phyloP scores from a whole-genome alignment of 37 sponge, comb jelly and placozoan species.

The Oopsacas minuta region DNA sequence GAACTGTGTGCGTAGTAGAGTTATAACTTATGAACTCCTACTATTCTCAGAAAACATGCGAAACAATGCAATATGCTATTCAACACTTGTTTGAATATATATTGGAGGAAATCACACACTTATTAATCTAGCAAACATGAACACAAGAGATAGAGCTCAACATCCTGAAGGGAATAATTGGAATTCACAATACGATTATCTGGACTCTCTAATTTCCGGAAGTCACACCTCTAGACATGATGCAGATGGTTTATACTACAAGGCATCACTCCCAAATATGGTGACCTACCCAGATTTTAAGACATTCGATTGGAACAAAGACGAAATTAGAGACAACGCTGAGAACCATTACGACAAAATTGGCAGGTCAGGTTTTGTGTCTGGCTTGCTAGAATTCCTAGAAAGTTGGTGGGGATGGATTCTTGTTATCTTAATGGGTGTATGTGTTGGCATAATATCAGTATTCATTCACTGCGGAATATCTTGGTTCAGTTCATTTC shows the following conservation, averaged over 20 bases:
- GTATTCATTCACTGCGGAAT: not conserved
- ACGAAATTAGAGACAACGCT: conserved; percentile 47
- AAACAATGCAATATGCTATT: not conserved
- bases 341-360: conserved; percentile 35
- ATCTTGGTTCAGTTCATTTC: not conserved
- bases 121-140: not conserved
- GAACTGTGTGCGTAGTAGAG: not conserved
- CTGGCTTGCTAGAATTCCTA: conserved; percentile 30
- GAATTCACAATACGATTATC: conserved; percentile 5
- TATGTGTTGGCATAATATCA: conserved; percentile 68
- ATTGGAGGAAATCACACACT: too few species aligned
- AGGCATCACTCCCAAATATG: not conserved
- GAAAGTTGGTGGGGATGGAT: conserved; percentile 90
- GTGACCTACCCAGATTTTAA: conserved; percentile 56
- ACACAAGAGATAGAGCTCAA: not conserved
- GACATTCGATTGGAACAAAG: conserved; percentile 95
- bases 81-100: not conserved
- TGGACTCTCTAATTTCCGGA: conserved; percentile 5
- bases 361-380: conserved; percentile 22
- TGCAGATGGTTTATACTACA: not conserved
- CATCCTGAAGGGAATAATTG: not conserved
- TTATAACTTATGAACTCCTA: not conserved
- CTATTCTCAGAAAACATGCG: not conserved
- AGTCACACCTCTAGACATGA: not conserved
- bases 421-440: conserved; percentile 82